Conservation (phyloP, 2,797 vertebrate genomes). For the Cheirogaleus major region DNA sequence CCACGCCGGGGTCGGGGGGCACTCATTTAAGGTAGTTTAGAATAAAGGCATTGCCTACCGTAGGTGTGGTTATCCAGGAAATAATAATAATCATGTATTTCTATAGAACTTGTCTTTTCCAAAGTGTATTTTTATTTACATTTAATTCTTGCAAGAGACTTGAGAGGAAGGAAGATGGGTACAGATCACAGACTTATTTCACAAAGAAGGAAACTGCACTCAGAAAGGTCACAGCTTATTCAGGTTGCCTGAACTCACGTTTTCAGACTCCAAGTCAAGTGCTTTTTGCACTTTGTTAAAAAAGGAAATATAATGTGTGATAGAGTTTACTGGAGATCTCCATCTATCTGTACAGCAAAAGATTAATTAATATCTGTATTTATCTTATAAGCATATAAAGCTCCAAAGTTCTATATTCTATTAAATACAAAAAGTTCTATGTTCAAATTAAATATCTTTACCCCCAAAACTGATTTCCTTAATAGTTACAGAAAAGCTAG, state of each 20-base stretch:
- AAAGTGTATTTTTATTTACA: neutral
- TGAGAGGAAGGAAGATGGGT: neutral
- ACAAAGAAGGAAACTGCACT: neutral
- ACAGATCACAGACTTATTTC: neutral
- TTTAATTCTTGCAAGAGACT: conserved; percentile 5
- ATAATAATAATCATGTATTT: neutral
- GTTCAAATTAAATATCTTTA: neutral
- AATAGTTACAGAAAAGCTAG: neutral
- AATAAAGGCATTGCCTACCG: neutral
- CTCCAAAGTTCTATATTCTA: neutral
- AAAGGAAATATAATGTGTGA: neutral
- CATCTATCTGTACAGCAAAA: neutral
- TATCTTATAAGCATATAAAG: neutral
- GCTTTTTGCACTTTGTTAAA: neutral
- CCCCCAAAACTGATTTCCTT: neutral
- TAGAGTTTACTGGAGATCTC: neutral
- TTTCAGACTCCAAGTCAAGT: neutral
- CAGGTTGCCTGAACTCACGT: neutral
- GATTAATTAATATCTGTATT: neutral
- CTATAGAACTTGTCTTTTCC: neutral
- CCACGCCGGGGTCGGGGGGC: neutral
- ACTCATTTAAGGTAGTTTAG: neutral
- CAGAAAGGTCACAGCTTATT: neutral
- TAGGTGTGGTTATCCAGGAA: neutral
- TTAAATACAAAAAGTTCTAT: neutral